Conservation (phyloP, 2,797 vertebrate species). For the Rhadinocentrus ornatus region DNA sequence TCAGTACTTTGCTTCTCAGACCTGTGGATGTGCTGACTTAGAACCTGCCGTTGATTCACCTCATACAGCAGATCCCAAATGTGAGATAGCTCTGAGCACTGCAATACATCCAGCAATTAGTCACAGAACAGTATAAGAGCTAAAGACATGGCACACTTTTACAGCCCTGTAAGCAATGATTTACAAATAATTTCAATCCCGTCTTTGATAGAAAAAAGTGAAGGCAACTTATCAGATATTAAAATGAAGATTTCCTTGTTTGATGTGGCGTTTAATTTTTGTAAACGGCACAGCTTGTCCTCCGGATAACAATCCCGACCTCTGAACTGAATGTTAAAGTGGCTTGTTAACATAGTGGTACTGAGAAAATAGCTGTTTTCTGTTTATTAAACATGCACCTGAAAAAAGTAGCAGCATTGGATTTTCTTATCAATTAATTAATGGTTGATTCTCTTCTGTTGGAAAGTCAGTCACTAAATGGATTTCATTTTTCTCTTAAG, state of each 20-base stretch:
- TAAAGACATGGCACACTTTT: not conserved
- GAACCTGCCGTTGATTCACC: conserved; percentile 43
- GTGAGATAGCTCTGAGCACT: conserved; percentile 29
- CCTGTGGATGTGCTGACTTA: conserved; percentile 59
- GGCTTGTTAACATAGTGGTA: not conserved
- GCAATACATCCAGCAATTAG: conserved; percentile 21
- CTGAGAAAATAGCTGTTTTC: conserved; percentile 4
- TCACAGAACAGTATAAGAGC: conserved; percentile 28
- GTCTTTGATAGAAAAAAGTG: not conserved
- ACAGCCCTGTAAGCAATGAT: not conserved
- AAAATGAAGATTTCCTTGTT: not conserved
- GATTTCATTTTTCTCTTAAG: conserved; percentile 26
- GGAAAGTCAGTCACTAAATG: conserved; percentile 17
- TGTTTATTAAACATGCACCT: not conserved
- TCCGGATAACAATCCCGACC: not conserved
- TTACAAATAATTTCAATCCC: not conserved
- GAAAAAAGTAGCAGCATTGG: conserved; percentile 3
- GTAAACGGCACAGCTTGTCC: not conserved
- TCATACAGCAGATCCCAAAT: conserved; percentile 39
- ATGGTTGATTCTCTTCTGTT: not conserved
- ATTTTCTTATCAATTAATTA: conserved; percentile 1
- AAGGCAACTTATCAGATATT: not conserved
- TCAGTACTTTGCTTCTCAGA: conserved; percentile 32
- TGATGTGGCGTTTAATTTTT: not conserved
- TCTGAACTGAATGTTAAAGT: not conserved